Evolutionary conservation across 2,113 vertebrate species (phyloP).

Genomic region (Spizaetus ornatus): DNA sequence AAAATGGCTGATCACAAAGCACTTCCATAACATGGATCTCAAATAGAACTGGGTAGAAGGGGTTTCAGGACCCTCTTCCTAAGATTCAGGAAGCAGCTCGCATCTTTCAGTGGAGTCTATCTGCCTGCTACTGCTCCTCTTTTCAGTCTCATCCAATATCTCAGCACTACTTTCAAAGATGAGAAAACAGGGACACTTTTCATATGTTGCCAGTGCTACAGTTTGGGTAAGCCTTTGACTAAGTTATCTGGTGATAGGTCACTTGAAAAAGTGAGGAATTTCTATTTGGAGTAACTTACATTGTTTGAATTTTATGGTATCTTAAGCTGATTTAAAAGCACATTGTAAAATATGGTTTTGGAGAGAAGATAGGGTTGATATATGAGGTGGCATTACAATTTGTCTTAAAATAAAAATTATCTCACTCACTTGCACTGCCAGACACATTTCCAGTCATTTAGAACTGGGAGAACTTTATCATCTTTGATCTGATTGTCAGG

Average conservation of each 20-base stretch:
- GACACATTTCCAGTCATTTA: constrained; percentile 96
- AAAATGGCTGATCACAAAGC: background rate
- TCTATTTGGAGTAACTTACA: background rate
- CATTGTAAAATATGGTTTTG: background rate
- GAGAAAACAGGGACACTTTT: background rate
- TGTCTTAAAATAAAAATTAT: background rate
- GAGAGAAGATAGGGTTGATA: background rate
- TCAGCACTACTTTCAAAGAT: background rate
- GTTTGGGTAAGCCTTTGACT: background rate
- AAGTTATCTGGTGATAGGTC: background rate
- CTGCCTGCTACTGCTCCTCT: background rate
- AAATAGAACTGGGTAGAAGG: background rate
- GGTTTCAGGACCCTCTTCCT: background rate
- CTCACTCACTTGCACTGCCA: constrained; percentile 98
- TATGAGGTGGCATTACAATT: background rate
- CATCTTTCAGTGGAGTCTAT: background rate
- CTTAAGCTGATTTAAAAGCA: background rate
- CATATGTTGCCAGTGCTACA: background rate
- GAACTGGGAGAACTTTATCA: constrained; percentile 82
- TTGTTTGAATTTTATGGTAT: background rate
- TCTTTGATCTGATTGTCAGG: constrained; percentile 75
- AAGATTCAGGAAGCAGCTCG: background rate
- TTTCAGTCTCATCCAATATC: background rate
- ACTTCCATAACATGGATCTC: background rate
- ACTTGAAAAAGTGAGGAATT: background rate